phyloP scores from a whole-genome alignment of 2,113 vertebrate genomes.

The Pandion haliaetus region DNA sequence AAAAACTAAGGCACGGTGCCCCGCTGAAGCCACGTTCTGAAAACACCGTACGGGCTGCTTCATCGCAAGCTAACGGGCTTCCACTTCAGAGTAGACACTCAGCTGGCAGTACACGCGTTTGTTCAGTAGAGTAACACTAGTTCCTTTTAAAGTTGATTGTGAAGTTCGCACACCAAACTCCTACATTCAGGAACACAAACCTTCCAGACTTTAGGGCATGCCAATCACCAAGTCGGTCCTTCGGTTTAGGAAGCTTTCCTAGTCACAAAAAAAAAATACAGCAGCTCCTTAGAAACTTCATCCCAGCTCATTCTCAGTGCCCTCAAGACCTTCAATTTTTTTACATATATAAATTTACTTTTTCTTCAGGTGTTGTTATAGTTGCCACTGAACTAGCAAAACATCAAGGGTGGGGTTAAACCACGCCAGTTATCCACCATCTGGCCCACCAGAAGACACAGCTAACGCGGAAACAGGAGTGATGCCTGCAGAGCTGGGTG shows the following conservation, averaged over 20 bases:
- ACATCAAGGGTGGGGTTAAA: not conserved
- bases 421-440: not conserved
- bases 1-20: rapidly evolving
- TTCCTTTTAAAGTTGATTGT: not conserved
- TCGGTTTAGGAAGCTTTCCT: not conserved
- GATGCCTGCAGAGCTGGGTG: not conserved
- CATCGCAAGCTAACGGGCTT: not conserved
- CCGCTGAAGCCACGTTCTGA: not conserved
- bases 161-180: not conserved
- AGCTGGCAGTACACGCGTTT: not conserved
- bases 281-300: not conserved
- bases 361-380: not conserved
- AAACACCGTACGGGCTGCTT: not conserved
- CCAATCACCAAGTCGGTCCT: not conserved
- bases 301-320: not conserved
- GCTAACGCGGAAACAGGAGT: not conserved
- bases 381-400: not conserved
- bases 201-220: not conserved
- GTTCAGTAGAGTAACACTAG: not conserved
- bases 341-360: not conserved
- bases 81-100: not conserved
- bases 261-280: not conserved
- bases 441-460: not conserved
- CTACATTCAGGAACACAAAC: not conserved
- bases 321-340: not conserved